A percentile compares a stretch with the other conserved stretches of the same genome.
Evolutionary conservation across 2,113 vertebrate genomes (phyloP).

Genomic region (Hemibagrus wyckioides): DNA sequence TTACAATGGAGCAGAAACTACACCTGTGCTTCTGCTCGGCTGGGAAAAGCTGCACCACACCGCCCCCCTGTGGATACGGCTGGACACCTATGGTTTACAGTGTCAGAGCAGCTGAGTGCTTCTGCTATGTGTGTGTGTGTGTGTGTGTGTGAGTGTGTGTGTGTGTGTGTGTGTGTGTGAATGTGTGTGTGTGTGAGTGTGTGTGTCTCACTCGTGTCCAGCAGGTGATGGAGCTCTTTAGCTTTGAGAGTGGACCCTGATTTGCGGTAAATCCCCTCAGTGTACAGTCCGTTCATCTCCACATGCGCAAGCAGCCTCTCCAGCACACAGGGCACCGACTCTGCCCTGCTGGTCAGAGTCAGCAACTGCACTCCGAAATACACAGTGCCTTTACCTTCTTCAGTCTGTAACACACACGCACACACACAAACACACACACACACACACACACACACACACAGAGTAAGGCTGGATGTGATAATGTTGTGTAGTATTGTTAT

Average conservation of each 20-base stretch:
- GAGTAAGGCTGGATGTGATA: background rate
- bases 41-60: no score
- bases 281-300: constrained; percentile 93
- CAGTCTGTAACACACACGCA: constrained; percentile 56
- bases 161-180: no score
- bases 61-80: no score
- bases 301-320: constrained; percentile 87
- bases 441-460: constrained; percentile 25
- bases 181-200: constrained; percentile 4
- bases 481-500: background rate
- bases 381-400: constrained; percentile 66
- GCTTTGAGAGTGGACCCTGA: constrained; percentile 86
- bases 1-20: no score
- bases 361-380: constrained; percentile 88
- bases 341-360: constrained; percentile 76
- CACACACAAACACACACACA: background rate
- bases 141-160: background rate
- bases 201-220: constrained; percentile 77
- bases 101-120: background rate
- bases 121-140: no score
- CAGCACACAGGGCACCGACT: constrained; percentile 84
- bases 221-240: constrained; percentile 84
- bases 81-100: background rate
- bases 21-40: no score
- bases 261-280: constrained; percentile 95